Evolutionary conservation across 2,797 vertebrate genomes (phyloP), one percentile per base, ranked within the genome.

Genomic region (Potorous gilbertii): DNA sequence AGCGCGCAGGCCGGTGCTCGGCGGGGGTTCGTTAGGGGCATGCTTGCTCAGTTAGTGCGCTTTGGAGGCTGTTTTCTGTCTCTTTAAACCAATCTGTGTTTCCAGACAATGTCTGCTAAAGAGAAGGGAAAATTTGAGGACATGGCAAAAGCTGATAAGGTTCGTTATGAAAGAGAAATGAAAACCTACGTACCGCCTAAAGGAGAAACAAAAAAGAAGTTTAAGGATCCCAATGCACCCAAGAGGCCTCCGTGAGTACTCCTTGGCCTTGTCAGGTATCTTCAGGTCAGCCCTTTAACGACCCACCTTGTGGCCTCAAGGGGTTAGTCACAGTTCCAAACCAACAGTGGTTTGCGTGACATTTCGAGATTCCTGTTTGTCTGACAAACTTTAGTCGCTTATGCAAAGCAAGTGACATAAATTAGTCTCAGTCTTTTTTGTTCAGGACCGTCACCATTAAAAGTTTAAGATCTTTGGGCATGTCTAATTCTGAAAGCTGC

Each of bases 71-170:
- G 4, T 11, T 81, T 46, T 46, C 40, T 81, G 74, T 87, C 50
- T 27, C 18, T 8, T 81, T 87, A 87, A 46, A 50, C 55, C 74
- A 93, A 81, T 91, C 56, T 96, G 96, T 96, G 98, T 40, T 94
- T 87, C 98, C 93, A 99, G 99, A 99, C 99, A 34, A 99, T 99
- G 99, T 99, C 99, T 93, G 98, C 99, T 92, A 99, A 99, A 98
- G 99, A 99, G 97, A 99, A 99, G 96, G 99, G 99, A 94, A 99
- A 99, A 97, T 99, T 99, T 98, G 99, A 99, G 98, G 99, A 99
- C 89, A 99, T 99, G 99, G 99, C 99, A 97, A 99, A 87, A 97
- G 99, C 97, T 93, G 99, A 99, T 98, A 99, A 99, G 98, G 98
- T 99, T 97, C 99, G 99, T 97, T 99, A 99, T 46, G 99, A 99